These are phyloP conservation scores for Macrosiphum euphorbiae DNA, from an alignment of 2,888 invertebrate genomes.

Conservation along the genomic window DNA sequence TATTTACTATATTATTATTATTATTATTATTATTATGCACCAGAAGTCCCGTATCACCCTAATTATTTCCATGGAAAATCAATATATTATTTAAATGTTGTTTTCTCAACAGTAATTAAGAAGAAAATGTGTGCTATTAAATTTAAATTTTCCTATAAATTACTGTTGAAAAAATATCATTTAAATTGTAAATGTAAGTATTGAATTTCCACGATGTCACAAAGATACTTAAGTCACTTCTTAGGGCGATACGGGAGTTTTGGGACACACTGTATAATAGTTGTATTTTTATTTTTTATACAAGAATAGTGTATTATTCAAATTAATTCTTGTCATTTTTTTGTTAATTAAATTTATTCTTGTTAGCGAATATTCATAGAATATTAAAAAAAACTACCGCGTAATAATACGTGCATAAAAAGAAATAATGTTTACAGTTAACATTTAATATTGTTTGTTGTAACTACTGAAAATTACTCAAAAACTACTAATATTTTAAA, in stretches of 20 bases:
- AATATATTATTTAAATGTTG: not conserved
- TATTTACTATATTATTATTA: not conserved
- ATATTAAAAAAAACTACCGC: not conserved
- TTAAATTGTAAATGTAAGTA: not conserved
- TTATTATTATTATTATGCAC: not conserved
- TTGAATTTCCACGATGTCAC: not conserved
- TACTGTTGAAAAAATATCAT: not conserved
- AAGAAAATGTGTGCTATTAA: not conserved
- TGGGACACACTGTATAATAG: not conserved
- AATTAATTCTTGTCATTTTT: not conserved
- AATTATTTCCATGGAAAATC: not conserved
- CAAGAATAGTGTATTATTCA: not conserved
- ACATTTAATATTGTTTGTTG: not conserved
- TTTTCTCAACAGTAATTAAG: not conserved
- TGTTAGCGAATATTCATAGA: not conserved
- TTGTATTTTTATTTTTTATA: not conserved
- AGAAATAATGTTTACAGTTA: not conserved
- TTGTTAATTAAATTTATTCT: not conserved
- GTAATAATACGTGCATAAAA: not conserved
- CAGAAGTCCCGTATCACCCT: not conserved
- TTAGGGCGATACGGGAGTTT: not conserved
- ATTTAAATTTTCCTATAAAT: not conserved
- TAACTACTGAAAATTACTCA: not conserved
- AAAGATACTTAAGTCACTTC: not conserved
- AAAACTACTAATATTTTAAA: constrained; percentile 2